A percentile compares a stretch with the other conserved stretches of the same genome.
Conservation (phyloP, 1,140 invertebrate species). For the Apis laboriosa region DNA sequence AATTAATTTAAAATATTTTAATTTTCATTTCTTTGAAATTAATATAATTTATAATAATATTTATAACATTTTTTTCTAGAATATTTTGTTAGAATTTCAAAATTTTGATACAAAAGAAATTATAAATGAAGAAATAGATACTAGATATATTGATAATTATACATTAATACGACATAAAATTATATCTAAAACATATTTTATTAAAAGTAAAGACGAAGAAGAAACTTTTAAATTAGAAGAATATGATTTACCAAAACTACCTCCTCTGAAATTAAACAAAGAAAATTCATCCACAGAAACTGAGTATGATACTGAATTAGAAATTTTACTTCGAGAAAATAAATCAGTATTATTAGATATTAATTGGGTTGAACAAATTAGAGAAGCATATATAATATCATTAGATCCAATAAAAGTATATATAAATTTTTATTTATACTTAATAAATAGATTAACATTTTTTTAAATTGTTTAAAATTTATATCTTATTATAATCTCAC, state of each 20-base stretch:
- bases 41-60: neutral
- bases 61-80: conserved; percentile 60
- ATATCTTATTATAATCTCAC: conserved; percentile 21
- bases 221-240: conserved; percentile 63
- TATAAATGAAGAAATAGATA: conserved; percentile 61
- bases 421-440: neutral
- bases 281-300: conserved; percentile 3
- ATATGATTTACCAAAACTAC: conserved; percentile 67
- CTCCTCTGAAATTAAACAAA: conserved; percentile 46
- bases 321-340: conserved; percentile 69
- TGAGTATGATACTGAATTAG: conserved; percentile 65
- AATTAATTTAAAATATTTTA: neutral
- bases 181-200: conserved; percentile 71
- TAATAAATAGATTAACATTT: neutral
- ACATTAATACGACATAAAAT: conserved; percentile 73
- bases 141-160: conserved; percentile 68
- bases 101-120: conserved; percentile 48
- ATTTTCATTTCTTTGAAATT: neutral
- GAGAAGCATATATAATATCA: conserved; percentile 71
- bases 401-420: conserved; percentile 67
- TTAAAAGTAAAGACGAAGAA: conserved; percentile 62
- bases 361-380: conserved; percentile 73
- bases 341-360: conserved; percentile 72
- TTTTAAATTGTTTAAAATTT: neutral
- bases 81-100: conserved; percentile 74